Evolutionary conservation across 2,888 invertebrate species (phyloP), one percentile per base, ranked within the genome.

Genomic region (Halictus quadricinctus): DNA sequence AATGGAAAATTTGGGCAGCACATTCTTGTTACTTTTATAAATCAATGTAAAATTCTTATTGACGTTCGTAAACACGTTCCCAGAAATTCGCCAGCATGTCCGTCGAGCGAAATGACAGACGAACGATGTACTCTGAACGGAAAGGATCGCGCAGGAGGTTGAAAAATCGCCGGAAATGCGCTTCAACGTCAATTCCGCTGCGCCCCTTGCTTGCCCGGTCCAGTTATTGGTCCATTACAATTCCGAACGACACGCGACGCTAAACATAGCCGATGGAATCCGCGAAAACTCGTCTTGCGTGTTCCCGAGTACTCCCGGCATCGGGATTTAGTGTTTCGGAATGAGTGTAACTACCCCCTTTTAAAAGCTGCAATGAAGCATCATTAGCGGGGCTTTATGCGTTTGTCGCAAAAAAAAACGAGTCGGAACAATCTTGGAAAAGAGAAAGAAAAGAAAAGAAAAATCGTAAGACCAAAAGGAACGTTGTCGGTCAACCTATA

Each of bases 201-300:
- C 41, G 3, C 70, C 66, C 46, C 50, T n/a, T 54, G 25, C 21
- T 54, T 54, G 41, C 36, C 74, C 4, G 29, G 74, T 41, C 43
- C 43, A 48, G 58, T 84, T 84, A 84, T 84, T 50, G 82, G 72
- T 79, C 72, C 79, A 84, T 84, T 76, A 84, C 83, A 72, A 84
- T 84, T 60, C 60, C 41, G 36, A 76, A 72, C 84, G 84, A 84
- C 79, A 83, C 60, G 58, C 43, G 64, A 13, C 76, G 72, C 84
- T 84, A 85, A 84, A 84, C 70, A 60, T 85, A 84, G 85, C 77
- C 58, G 15, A 64, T 46, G 84, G 84, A 85, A 85, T 80, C 77
- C 77, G 72, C 70, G 41, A 25, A 29, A 80, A 70, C 80, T 60
- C 13, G 29, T 25, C 50, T 72, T 69, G 18, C 60, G 25, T 64